Evolutionary conservation across 2,888 invertebrate genomes (phyloP), one percentile per base, ranked within the genome.

Genomic region (Scelioninae gen. 1): DNA sequence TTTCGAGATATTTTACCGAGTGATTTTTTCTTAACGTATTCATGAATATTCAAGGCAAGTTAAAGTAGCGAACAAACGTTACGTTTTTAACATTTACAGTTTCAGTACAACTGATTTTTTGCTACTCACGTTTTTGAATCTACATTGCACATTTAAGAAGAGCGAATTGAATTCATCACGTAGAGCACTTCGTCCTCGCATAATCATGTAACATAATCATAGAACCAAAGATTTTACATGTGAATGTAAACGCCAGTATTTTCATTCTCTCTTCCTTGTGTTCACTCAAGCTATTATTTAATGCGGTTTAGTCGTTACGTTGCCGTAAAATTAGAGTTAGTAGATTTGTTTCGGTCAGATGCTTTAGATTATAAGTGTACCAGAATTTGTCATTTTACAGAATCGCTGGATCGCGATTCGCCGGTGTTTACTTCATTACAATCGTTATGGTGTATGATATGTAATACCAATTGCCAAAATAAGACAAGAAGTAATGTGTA

Each of bases 161-260:
- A 43, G 23, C 2, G 13, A 60, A 16, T 34, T n/a, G n/a, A 29
- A 16, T 53, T 60, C 53, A 49, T 62, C 55, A 62, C 56, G 23
- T 45, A 43, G 23, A 47, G 56, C 47, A 71, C 45, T 71, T 65
- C 15, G 76, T 82, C 72, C 71, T 72, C 63, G 72, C 77, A 77
- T 77, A 76, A 82, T 66, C 71, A 55, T 85, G 82, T 82, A 85
- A 84, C 83, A 75, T 87, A 86, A 87, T 86, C 81, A 88, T 87
- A 88, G 86, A 90, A 90, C 90, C 90, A 90, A 90, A 90, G 90
- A 90, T 85, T 88, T 88, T 85, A 84, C 86, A 85, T 82, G 76
- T 86, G 85, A 82, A 85, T 85, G 85, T 83, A 86, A 85, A 85
- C 87, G 87, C 82, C 88, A 90, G 88, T 90, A 90, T 90, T 88